Conservation (phyloP, 2,113 vertebrate genomes). For the Talpa occidentalis region DNA sequence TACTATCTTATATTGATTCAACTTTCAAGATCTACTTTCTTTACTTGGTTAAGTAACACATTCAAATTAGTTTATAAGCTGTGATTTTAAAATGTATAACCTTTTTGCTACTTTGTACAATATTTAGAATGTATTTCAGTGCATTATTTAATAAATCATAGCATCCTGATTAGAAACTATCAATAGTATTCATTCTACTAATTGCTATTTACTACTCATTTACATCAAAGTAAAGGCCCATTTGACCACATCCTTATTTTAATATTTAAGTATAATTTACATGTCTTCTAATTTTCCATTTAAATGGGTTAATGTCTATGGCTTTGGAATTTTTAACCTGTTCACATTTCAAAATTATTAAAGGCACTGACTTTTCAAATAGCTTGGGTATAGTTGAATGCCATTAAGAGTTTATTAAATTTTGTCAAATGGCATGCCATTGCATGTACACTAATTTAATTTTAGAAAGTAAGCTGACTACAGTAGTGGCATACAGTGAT, state of each 20-base stretch:
- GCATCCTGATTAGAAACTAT: neutral
- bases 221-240: neutral
- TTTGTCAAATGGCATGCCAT: neutral
- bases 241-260: neutral
- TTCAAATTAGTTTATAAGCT: neutral
- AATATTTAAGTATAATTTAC: neutral
- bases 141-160: neutral
- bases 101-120: neutral
- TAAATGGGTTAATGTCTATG: neutral
- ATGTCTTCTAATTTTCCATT: neutral
- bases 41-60: neutral
- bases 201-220: neutral
- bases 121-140: neutral
- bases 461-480: constrained; percentile 57
- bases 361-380: neutral
- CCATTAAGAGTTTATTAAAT: neutral
- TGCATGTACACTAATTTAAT: neutral
- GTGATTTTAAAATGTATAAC: neutral
- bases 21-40: neutral
- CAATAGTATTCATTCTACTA: neutral
- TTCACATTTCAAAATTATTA: neutral
- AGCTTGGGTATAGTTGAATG: neutral
- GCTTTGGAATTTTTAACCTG: neutral
- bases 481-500: constrained; percentile 51
- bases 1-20: neutral